Percentiles rank a stretch among this genome's conserved stretches.
Evolutionary conservation across 1,140 invertebrate species (phyloP).

Genomic region (Triops longicaudatus): DNA sequence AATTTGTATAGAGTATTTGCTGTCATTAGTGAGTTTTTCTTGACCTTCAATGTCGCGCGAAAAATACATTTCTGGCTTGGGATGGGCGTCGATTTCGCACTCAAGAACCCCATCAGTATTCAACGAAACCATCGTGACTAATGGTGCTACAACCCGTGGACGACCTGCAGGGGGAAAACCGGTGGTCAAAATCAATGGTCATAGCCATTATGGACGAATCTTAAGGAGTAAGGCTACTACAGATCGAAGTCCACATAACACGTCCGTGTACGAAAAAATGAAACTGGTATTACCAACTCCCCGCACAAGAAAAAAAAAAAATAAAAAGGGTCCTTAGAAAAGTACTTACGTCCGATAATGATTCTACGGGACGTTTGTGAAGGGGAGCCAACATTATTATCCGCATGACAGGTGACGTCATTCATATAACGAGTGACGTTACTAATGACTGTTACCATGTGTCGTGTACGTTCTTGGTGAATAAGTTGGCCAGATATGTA

Average conservation of each 20-base stretch:
- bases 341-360: conserved; percentile 63
- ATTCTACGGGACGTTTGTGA: conserved; percentile 68
- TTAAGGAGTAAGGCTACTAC: neutral
- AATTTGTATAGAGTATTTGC: conserved; percentile 57
- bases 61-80: conserved; percentile 66
- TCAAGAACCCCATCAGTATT: conserved; percentile 63
- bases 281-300: neutral
- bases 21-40: conserved; percentile 60
- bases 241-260: neutral
- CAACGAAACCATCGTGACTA: conserved; percentile 59
- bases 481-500: conserved; percentile 65
- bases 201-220: neutral
- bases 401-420: conserved; percentile 71
- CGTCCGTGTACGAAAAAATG: neutral
- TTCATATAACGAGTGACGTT: conserved; percentile 73
- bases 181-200: neutral
- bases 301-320: neutral
- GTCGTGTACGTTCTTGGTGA: conserved; percentile 61
- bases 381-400: conserved; percentile 72
- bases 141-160: conserved; percentile 61
- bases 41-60: conserved; percentile 61
- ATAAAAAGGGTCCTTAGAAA: neutral
- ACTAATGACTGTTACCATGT: conserved; percentile 70
- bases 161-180: conserved; percentile 46
- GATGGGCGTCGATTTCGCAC: conserved; percentile 63